Percentiles rank a stretch among this genome's conserved stretches.
phyloP scores from a whole-genome alignment of 53 echinoderm and acorn worm species.

The Apostichopus leukothele region DNA sequence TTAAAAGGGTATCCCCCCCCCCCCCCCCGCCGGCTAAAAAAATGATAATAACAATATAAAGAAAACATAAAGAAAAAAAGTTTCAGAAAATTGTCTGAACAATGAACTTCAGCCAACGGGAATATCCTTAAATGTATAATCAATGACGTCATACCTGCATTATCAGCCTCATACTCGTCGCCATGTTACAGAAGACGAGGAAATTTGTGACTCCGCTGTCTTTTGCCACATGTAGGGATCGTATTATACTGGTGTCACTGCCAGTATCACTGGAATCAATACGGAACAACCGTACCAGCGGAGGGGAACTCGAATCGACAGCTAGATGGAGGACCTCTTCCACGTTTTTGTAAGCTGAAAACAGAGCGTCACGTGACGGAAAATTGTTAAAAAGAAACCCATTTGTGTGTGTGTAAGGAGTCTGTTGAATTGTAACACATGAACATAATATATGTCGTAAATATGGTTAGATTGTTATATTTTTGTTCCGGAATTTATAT shows the following conservation, averaged over 20 bases:
- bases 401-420: too few relatives aligned
- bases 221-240: conserved; percentile 73
- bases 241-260: conserved; percentile 50
- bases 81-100: too few relatives aligned
- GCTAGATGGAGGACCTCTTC: conserved; percentile 79
- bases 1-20: too few relatives aligned
- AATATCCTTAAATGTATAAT: too few relatives aligned
- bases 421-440: too few relatives aligned
- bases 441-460: too few relatives aligned
- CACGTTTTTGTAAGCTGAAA: conserved; percentile 83
- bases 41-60: too few relatives aligned
- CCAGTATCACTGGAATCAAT: conserved; percentile 46
- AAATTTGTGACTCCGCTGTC: conserved; percentile 63
- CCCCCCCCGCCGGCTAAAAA: too few relatives aligned
- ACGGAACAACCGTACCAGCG: conserved; percentile 73
- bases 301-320: conserved; percentile 46
- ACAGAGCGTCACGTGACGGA: background rate
- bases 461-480: background rate
- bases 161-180: conserved; percentile 76
- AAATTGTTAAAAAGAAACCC: background rate
- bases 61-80: too few relatives aligned
- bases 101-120: too few relatives aligned
- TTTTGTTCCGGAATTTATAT: background rate
- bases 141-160: conserved; percentile 61
- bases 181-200: conserved; percentile 72